These are phyloP conservation scores for Bettongia penicillata DNA, from an alignment of 2,113 vertebrate genomes.

Conservation along the genomic window DNA sequence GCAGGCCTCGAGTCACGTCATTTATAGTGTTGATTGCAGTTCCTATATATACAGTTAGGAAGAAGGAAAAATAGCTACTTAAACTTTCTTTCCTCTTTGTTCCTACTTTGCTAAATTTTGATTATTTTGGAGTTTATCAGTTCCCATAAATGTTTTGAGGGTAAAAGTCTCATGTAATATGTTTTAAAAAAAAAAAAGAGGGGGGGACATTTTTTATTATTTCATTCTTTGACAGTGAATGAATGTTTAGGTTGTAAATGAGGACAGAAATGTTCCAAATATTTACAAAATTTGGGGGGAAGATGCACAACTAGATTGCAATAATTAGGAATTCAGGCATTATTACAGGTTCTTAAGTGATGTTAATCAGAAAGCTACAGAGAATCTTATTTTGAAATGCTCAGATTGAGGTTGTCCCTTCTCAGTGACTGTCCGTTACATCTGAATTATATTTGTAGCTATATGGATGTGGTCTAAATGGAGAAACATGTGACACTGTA, in stretches of 20 bases:
- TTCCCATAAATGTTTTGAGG: neutral
- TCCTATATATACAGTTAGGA: conserved; percentile 23
- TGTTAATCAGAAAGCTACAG: neutral
- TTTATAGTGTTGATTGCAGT: conserved; percentile 40
- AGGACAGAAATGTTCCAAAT: neutral
- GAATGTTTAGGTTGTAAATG: neutral
- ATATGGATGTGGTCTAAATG: neutral
- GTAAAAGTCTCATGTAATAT: neutral
- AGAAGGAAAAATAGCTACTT: conserved; percentile 24
- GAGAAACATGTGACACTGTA: neutral
- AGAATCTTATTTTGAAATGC: conserved; percentile 39
- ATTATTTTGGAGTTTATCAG: neutral
- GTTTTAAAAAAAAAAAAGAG: neutral
- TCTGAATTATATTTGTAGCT: neutral
- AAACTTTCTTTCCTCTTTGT: neutral
- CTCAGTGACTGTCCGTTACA: conserved; percentile 13
- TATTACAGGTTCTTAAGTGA: neutral
- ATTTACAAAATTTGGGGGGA: neutral
- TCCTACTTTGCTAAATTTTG: neutral
- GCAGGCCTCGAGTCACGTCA: conserved; percentile 19
- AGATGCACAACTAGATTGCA: neutral
- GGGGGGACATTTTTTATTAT: neutral
- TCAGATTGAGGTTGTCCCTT: conserved; percentile 2
- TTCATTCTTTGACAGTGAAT: neutral
- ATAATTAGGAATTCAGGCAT: neutral